Conservation (phyloP, 2,113 vertebrate species). For the Prunella fulvescens region DNA sequence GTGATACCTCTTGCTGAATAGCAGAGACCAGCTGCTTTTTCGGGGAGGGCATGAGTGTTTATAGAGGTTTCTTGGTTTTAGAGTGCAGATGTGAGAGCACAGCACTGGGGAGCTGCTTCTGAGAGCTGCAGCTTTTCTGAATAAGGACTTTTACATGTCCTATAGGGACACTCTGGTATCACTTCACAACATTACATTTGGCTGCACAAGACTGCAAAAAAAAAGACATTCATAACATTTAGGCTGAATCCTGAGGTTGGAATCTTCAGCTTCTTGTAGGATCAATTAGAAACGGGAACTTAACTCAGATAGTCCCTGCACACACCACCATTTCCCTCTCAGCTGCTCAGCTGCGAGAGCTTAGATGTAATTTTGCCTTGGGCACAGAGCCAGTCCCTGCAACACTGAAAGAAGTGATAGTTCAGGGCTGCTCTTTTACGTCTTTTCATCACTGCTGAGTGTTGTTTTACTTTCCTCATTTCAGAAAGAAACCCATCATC, state of each 20-base stretch:
- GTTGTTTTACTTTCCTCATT: constrained; percentile 34
- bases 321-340: background rate
- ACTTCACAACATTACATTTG: background rate
- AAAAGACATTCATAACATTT: background rate
- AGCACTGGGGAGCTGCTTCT: background rate
- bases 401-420: constrained; percentile 29
- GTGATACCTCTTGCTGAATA: background rate
- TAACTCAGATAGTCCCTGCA: constrained; percentile 4
- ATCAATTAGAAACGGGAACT: background rate
- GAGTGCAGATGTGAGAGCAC: background rate
- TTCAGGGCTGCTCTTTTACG: constrained; percentile 60
- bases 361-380: constrained; percentile 61
- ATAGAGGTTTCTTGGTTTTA: background rate
- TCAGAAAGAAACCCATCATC: constrained; percentile 19
- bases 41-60: rapidly evolving
- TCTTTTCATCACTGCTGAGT: constrained; percentile 27
- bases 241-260: background rate
- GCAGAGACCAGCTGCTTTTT: background rate
- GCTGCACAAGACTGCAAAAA: background rate
- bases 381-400: constrained; percentile 41
- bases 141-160: background rate
- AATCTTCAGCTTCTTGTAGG: background rate
- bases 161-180: background rate
- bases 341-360: constrained; percentile 29
- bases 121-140: background rate